Base-by-base conservation (phyloP, 2,888 invertebrate species). In the Harpalus rubripes region DNA sequence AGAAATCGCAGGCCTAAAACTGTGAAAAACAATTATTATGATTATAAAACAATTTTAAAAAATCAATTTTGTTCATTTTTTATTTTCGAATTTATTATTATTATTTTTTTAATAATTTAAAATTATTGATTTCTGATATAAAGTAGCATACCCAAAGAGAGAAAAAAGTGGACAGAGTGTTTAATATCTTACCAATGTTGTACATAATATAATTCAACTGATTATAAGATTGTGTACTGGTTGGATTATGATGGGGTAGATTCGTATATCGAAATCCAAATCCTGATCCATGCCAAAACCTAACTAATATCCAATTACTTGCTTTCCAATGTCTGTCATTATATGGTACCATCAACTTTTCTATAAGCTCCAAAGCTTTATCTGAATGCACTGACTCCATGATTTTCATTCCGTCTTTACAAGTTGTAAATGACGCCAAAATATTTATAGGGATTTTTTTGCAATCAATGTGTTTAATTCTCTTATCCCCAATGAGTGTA, bases 221-320 rank as follows among this genome's bases (percentile, higher is more conserved):
- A 44, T 16, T 85, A 22, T 10, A 59, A 15, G 81, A 63, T 63
- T 81, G 68, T 12, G 7, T 39, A n/a, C 7, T 22, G 4, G 41
- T 83, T n/a, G 22, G 22, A 44, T 39, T 44, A 85, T 85, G 80
- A 68, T 85, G 85, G 0, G 85, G 85, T 22, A 85, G 18, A 44
- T 93, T 89, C 89, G 94, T 85, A 91, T 94, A 93, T 10, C 95
- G 93, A 90, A 95, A 96, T 0, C 95, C 96, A 90, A 95, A 96
- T 0, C 96, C 97, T 86, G 95, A 93, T 0, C 97, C 97, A 89
- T 96, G 95, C 97, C 97, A 97, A 89, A 97, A 95, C 80, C 96
- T 91, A 16, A 96, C 94, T 58, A 97, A 91, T 86, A 97, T 94
- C 96, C 96, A 97, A 91, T 97, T 97, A 78, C 95, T 96, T 88